Evolutionary conservation across 2,888 invertebrate species (phyloP).

Genomic region (Drosophila kanekoi): DNA sequence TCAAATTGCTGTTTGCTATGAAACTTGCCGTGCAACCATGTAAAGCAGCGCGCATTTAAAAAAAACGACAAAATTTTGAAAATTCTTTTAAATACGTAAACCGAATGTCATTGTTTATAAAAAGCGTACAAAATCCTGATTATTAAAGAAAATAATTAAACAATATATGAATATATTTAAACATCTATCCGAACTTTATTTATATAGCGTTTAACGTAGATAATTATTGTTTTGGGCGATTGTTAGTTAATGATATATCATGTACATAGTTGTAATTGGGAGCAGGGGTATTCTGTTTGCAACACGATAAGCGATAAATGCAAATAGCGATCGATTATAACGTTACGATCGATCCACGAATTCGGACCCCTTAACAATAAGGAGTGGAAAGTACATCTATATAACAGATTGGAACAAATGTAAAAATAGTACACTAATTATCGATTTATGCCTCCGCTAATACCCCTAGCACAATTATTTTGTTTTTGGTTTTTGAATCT

Average conservation of each 20-base stretch:
- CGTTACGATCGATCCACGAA: constrained; percentile 4
- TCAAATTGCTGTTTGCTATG: neutral
- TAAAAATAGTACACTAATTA: constrained; percentile 26
- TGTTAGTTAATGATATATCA: constrained; percentile 22
- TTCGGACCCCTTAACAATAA: constrained; percentile 5
- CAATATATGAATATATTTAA: constrained; percentile 1
- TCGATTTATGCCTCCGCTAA: constrained; percentile 25
- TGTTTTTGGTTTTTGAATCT: constrained; percentile 8
- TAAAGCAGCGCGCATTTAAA: neutral
- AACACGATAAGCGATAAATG: constrained; percentile 38
- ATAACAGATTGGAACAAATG: constrained; percentile 35
- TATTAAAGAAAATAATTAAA: neutral
- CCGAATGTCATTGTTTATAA: no score
- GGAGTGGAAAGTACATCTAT: constrained; percentile 20
- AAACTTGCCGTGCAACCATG: neutral
- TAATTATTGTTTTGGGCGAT: constrained; percentile 27
- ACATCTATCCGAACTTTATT: constrained; percentile 51
- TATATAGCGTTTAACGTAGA: constrained; percentile 35
- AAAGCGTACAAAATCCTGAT: neutral
- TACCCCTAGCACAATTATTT: constrained; percentile 10
- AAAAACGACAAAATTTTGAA: neutral
- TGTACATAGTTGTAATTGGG: constrained; percentile 10
- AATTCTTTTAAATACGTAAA: no score
- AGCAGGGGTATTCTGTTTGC: constrained; percentile 5
- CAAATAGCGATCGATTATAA: constrained; percentile 22